These are phyloP conservation scores for Xiphophorus hellerii DNA, from an alignment of 2,113 vertebrate genomes.

Conservation along the genomic window DNA sequence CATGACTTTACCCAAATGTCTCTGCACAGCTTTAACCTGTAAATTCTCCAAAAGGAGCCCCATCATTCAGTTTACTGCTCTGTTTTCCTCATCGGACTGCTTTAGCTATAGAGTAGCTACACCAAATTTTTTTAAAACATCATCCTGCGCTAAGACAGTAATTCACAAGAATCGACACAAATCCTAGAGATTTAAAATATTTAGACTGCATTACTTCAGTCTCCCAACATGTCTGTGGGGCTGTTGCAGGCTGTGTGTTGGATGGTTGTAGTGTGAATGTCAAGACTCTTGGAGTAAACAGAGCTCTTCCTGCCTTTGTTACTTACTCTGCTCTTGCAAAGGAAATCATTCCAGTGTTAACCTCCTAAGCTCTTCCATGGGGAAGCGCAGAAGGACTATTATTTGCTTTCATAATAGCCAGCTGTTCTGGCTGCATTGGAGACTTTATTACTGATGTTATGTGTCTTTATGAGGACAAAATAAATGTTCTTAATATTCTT, in stretches of 20 bases:
- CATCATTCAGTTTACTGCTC: not conserved
- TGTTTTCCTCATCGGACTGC: not conserved
- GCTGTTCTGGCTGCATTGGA: not conserved
- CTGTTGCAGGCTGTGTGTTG: not conserved
- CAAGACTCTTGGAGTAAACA: constrained; percentile 41
- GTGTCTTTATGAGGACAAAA: not conserved
- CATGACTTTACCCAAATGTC: not conserved
- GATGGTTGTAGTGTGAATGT: constrained; percentile 24
- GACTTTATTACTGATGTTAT: not conserved
- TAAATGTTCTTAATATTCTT: not conserved
- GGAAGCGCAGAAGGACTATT: not conserved
- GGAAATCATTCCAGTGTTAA: not conserved
- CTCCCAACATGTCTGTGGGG: not conserved
- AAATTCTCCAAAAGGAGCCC: not conserved
- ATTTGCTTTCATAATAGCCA: not conserved
- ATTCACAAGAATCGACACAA: not conserved
- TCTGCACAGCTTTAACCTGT: not conserved
- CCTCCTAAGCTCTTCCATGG: not conserved
- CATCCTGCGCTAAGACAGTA: too few relatives aligned
- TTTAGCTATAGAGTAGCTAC: not conserved
- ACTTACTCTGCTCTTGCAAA: not conserved
- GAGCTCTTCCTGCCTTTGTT: constrained; percentile 65
- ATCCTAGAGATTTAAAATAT: not conserved
- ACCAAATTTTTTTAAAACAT: not conserved
- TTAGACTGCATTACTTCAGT: not conserved